phyloP scores from a whole-genome alignment of 2,888 invertebrate genomes.

The Caenorhabditis imperialis region DNA sequence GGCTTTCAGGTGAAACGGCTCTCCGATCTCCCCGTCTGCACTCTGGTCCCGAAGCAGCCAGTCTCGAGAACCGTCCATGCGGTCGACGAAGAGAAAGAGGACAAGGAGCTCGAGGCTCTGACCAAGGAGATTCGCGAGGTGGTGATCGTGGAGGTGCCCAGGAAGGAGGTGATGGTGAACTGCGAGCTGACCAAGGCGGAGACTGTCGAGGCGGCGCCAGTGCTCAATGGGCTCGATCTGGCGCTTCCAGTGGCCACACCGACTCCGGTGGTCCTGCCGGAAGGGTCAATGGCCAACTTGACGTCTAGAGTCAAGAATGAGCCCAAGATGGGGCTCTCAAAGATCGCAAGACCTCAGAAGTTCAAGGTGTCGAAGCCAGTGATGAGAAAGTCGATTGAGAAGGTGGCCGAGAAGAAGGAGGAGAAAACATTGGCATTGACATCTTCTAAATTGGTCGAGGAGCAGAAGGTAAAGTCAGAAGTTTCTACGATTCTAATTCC shows the following conservation, averaged over 20 bases:
- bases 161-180: conserved; percentile 12
- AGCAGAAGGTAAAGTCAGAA: not conserved
- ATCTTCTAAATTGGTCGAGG: not conserved
- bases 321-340: conserved; percentile 6
- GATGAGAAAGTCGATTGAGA: no score
- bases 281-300: no score
- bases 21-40: conserved; percentile 27
- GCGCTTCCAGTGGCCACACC: not conserved
- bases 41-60: no score
- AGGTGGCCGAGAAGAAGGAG: conserved; percentile 14
- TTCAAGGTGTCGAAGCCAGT: conserved; percentile 20
- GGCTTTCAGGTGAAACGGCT: conserved; percentile 28
- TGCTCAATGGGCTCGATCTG: not conserved
- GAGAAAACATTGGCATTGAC: no score
- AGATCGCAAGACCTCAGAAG: conserved; percentile 20
- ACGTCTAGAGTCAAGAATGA: no score
- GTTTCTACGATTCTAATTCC: no score
- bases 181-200: conserved; percentile 38
- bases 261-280: not conserved
- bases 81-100: not conserved
- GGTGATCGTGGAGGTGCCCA: not conserved
- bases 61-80: no score
- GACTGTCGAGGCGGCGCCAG: conserved; percentile 22
- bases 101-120: conserved; percentile 6
- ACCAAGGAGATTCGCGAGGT: conserved; percentile 1